A percentile compares a stretch with the other conserved stretches of the same genome.
Evolutionary conservation across 2,113 vertebrate species (phyloP).

Genomic region (Colaptes auratus): DNA sequence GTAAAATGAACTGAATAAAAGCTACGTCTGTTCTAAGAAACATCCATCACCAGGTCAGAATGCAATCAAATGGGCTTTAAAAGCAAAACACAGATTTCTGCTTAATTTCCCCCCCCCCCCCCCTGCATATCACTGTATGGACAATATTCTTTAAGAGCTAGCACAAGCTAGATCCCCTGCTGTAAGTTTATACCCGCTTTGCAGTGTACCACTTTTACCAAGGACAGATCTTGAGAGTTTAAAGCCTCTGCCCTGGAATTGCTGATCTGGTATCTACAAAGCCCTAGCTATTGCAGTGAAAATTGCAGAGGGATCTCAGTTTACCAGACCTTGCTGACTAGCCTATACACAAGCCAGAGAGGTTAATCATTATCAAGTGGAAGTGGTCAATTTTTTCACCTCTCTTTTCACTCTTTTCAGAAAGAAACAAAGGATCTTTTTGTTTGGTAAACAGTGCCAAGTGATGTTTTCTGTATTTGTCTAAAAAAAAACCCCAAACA

Average conservation of each 20-base stretch:
- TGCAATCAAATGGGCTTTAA: not conserved
- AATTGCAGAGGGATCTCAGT: not conserved
- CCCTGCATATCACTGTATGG: not conserved
- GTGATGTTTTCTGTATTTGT: not conserved
- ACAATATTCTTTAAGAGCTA: not conserved
- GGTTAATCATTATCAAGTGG: not conserved
- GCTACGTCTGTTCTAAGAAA: conserved; percentile 1
- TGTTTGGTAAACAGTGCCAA: not conserved
- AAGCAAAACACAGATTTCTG: not conserved
- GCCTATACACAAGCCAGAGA: not conserved
- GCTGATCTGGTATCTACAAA: not conserved
- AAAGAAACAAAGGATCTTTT: not conserved
- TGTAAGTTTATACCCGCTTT: not conserved
- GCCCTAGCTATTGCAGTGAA: not conserved
- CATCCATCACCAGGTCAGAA: not conserved
- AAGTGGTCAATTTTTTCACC: not conserved
- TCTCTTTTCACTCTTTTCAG: not conserved
- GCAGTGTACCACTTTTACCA: not conserved
- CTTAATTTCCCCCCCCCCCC: no score
- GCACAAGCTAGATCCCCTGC: not conserved
- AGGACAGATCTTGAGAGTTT: not conserved
- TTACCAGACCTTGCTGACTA: not conserved
- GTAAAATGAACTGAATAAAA: conserved; percentile 30
- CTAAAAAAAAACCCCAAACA: not conserved
- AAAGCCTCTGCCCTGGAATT: not conserved